Base-by-base conservation (phyloP, 2,888 invertebrate species). In the Coleophora flavipennella region DNA sequence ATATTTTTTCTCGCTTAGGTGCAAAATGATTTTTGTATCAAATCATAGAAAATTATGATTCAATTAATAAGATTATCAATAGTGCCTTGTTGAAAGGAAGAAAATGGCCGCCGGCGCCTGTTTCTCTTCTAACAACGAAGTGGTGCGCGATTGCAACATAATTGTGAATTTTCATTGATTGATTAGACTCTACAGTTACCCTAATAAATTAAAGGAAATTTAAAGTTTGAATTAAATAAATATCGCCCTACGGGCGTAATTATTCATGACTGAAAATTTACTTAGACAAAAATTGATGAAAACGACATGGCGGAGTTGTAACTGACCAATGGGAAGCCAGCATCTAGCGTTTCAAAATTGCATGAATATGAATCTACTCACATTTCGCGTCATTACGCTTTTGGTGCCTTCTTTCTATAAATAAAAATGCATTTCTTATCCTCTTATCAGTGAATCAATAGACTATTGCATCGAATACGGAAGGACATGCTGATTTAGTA, bases 341-440 rank as follows among this genome's bases (percentile, higher is more conserved):
- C 87, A 88, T 87, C 85, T 84, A 85, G 84, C 85, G 83, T 86
- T 86, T 84, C 86, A 86, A 86, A 87, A 86, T 86, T 87, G 86
- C 87, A 86, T 79, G 67, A 85, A 86, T 88, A 86, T 79, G 67
- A 85, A 86, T 88, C 87, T 87, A 88, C 89, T 88, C 87, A 86
- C 87, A 86, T 85, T 87, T 89, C 89, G 90, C 90, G 90, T 90
- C 90, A 88, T 85, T 87, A 85, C 74, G 75, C 75, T 86, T 88
- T 89, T 84, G 81, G 87, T 86, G 87, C 85, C 84, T 88, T 87
- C 85, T 85, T 86, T 71, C 77, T 75, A 60, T 60, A 56, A 59
- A 67, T 63, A 69, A 72, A 72, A 61, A 68, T 59, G 39, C 54
- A 53, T 74, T 76, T 78, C 70, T 76, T 78, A 72, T 69, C 53